Evolutionary conservation across 53 echinoderm and acorn worm genomes (phyloP).

Genomic region (Hippasteria phrygiana): DNA sequence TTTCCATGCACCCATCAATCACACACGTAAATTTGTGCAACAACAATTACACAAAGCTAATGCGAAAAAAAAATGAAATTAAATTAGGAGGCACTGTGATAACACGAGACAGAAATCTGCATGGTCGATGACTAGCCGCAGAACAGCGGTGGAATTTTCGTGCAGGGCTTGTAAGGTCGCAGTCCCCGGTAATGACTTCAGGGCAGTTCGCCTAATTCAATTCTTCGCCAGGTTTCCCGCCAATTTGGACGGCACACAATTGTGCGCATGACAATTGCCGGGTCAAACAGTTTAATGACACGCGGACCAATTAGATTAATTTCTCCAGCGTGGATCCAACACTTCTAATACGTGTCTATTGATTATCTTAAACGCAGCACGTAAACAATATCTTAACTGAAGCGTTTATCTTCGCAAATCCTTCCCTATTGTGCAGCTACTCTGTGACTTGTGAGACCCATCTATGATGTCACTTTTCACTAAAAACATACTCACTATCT

Average conservation of each 20-base stretch:
- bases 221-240: slow-evolving; percentile 9
- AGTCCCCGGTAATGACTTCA: slow-evolving; percentile 4
- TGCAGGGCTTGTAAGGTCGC: not conserved
- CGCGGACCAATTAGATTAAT: slow-evolving; percentile 10
- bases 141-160: not conserved
- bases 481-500: too few relatives aligned
- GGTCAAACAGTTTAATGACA: slow-evolving; percentile 44
- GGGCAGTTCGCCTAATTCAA: slow-evolving; percentile 34
- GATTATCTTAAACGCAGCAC: too few relatives aligned
- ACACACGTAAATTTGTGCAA: not conserved
- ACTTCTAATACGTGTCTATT: too few relatives aligned
- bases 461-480: too few relatives aligned
- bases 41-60: not conserved
- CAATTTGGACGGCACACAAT: slow-evolving; percentile 23
- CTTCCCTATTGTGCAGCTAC: too few relatives aligned
- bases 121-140: not conserved
- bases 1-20: not conserved
- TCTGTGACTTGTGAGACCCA: too few relatives aligned
- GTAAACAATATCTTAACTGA: too few relatives aligned
- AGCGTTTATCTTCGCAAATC: too few relatives aligned
- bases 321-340: too few relatives aligned
- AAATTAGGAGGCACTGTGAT: not conserved
- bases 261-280: slow-evolving; percentile 9
- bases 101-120: not conserved
- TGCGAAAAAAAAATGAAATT: not conserved